Conservation (phyloP, 2,888 invertebrate species). For the Schizaphis graminum region DNA sequence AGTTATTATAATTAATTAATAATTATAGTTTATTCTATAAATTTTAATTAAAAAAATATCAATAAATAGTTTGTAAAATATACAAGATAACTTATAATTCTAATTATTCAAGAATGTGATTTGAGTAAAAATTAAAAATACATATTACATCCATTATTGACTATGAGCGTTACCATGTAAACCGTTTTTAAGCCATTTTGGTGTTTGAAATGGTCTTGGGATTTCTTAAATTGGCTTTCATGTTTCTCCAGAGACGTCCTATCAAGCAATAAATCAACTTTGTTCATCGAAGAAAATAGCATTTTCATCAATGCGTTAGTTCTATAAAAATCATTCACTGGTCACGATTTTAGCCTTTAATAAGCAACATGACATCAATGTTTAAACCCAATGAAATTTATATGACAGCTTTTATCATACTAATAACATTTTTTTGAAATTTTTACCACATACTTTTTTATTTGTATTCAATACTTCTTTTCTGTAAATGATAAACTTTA, state of each 20-base stretch:
- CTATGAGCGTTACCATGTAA: background rate
- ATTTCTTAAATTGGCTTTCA: constrained; percentile 40
- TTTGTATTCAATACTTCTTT: background rate
- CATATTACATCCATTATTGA: background rate
- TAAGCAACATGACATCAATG: background rate
- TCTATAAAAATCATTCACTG: constrained; percentile 44
- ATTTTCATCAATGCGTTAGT: constrained; percentile 35
- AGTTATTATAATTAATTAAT: too few species aligned
- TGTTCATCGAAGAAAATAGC: constrained; percentile 34
- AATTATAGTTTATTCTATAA: too few species aligned
- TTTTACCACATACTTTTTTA: background rate
- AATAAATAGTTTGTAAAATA: too few species aligned
- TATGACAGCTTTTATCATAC: constrained; percentile 18
- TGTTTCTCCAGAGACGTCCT: constrained; percentile 26
- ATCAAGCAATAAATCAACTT: constrained; percentile 49
- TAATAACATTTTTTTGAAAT: background rate
- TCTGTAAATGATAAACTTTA: background rate
- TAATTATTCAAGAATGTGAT: background rate
- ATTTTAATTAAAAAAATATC: too few species aligned
- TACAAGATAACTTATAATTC: background rate
- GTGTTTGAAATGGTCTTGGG: background rate
- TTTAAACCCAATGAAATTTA: constrained; percentile 25
- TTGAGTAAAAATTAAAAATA: background rate
- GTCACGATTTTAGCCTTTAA: constrained; percentile 38
- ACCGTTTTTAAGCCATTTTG: background rate